Evolutionary conservation across 2,888 invertebrate species (phyloP), one percentile per base, ranked within the genome.

Genomic region (Parthenolecanium corni): DNA sequence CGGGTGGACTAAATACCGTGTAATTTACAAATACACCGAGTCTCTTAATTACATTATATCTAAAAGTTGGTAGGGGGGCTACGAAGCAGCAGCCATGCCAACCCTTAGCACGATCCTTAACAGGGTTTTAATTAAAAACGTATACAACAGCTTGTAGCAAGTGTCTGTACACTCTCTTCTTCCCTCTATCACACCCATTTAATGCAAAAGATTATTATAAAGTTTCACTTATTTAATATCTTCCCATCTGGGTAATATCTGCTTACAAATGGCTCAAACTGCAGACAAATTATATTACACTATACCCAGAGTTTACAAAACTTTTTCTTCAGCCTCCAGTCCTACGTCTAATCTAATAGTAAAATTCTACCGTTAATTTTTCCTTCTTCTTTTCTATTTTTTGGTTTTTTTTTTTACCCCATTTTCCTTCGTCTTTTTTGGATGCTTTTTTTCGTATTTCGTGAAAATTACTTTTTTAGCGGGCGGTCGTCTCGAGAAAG

Each of bases 1-100:
- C 52, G 62, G 68, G 67, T 64, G 67, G 68, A 66, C 67, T 68
- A 68, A 68, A 68, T 67, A 67, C 66, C 68, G 66, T 67, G 68
- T 67, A 68, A 68, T 68, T 68, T 67, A 67, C 68, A 68, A 67
- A 68, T 67, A 67, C 66, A 67, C 66, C 66, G 65, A 63, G 53
- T 63, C 63, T 63, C 63, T 63, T 63, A 63, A 63, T 63, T 63
- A 54, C 63, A 52, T 62, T 62, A 62, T 62, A 62, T 62, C 62
- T 52, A 44, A 62, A 62, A 52, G 62, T 52, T 52, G 52, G 52
- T 52, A 51, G 40, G 40, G 24, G 12, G 47, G 49, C 61, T 42
- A 49, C 47, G 23, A 51, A 51, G 52, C 16, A 31, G 16, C 52
- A 52, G 52, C 24, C 31, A 36, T 16, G 54, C 54, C 38, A 54